These are phyloP conservation scores for Orgyia antiqua DNA, from an alignment of 2,888 invertebrate species.

Conservation along the genomic window DNA sequence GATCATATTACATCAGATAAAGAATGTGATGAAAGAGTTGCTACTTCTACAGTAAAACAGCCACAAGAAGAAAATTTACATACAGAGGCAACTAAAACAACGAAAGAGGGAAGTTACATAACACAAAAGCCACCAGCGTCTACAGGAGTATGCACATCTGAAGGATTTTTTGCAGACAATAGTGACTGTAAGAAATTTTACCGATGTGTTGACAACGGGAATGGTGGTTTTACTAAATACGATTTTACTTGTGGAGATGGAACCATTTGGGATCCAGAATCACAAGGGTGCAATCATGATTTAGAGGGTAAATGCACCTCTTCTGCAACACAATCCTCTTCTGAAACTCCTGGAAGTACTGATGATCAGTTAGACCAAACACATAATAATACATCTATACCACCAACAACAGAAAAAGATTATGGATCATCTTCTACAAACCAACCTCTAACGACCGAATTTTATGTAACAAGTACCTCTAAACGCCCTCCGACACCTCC, in stretches of 20 bases:
- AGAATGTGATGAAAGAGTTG: slow-evolving; percentile 16
- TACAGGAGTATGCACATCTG: slow-evolving; percentile 62
- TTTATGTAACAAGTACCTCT: slow-evolving; percentile 15
- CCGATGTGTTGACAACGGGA: slow-evolving; percentile 81
- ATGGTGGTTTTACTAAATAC: slow-evolving; percentile 79
- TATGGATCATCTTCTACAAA: slow-evolving; percentile 20
- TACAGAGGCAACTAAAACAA: slow-evolving; percentile 16
- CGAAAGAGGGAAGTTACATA: slow-evolving; percentile 12
- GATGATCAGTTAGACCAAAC: slow-evolving; percentile 4
- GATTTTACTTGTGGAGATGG: slow-evolving; percentile 85
- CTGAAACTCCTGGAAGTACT: slow-evolving; percentile 4
- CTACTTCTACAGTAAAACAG: slow-evolving; percentile 16
- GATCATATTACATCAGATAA: slow-evolving; percentile 71
- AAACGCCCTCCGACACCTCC: slow-evolving; percentile 11
- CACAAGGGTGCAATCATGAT: slow-evolving; percentile 75
- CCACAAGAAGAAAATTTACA: slow-evolving; percentile 22
- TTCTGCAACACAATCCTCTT: not conserved
- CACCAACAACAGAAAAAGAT: slow-evolving; percentile 17
- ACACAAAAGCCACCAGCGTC: slow-evolving; percentile 18
- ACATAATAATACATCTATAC: slow-evolving; percentile 3
- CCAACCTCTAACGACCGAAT: slow-evolving; percentile 22
- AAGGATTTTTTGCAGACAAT: slow-evolving; percentile 83
- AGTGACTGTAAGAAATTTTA: slow-evolving; percentile 85
- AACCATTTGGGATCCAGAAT: slow-evolving; percentile 81
- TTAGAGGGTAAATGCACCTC: slow-evolving; percentile 32